Base-by-base conservation (phyloP, 2,888 invertebrate genomes). In the Thereva nobilitata region DNA sequence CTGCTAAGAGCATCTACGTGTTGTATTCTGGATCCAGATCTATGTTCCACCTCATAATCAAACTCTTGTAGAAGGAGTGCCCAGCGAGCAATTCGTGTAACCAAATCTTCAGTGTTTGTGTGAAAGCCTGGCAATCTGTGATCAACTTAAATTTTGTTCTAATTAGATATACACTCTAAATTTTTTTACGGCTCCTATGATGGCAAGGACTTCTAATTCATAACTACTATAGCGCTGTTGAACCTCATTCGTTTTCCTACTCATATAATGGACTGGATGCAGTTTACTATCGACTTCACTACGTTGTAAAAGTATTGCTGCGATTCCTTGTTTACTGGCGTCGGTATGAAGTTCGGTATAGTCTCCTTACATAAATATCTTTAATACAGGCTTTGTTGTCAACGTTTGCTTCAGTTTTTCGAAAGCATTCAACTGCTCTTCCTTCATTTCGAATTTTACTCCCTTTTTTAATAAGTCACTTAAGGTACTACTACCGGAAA, bases 391-490 rank as follows among this genome's bases (percentile, higher is more conserved):
- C 3, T 45, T 37, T 4, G n/a, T 8, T 34, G 37, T 41, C 37
- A 64, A 34, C 10, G 12, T 7, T 34, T 10, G 35, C 44, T 70
- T 70, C 38, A 70, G 10, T n/a, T 50, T 70, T 23, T 73, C 70
- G 38, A 74, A 68, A 4, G 68, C 67, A n/a, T 64, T 68, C 67
- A 69, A 70, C 70, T 44, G 12, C 12, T 70, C 70, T 12, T 10
- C 9, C 7, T 67, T 55, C 59, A 72, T 70, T 34, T 52, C 5
- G 70, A 72, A 74, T 45, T 9, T 5, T n/a, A 45, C 9, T 5
- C 10, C 8, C 10, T 45, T 45, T 10, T n/a, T 45, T 7, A 10
- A 10, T 9, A 45, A 45, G 10, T 45, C 45, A n/a, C n/a, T n/a
- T n/a, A n/a, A n/a, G n/a, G n/a, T n/a, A n/a, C n/a, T n/a, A n/a